Conservation (phyloP, 1,140 invertebrate genomes). For the Calosoma granatense region DNA sequence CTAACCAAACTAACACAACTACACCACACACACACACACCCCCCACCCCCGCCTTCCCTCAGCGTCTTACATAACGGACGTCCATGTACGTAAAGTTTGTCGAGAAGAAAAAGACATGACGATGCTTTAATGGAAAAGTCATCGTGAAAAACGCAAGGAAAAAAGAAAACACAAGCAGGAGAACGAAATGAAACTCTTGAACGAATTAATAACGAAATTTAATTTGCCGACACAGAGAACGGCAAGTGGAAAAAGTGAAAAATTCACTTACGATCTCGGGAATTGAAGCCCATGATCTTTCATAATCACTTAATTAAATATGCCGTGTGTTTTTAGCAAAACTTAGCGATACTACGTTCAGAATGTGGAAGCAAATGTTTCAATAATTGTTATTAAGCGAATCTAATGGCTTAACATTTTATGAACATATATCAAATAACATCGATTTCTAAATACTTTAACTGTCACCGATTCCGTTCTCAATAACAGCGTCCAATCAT, state of each 20-base stretch:
- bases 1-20: neutral
- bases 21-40: neutral
- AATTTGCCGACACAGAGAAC: neutral
- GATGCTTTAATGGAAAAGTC: neutral
- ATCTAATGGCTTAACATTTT: too few relatives aligned
- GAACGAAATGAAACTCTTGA: neutral
- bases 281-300: neutral
- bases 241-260: neutral
- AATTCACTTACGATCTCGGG: neutral
- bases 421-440: too few relatives aligned
- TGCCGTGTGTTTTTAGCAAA: neutral
- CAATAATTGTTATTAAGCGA: too few relatives aligned
- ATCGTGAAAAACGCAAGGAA: neutral
- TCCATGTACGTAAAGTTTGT: neutral
- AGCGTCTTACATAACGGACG: neutral
- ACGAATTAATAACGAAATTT: neutral
- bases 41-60: neutral
- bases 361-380: too few relatives aligned
- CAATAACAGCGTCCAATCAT: too few relatives aligned
- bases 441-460: too few relatives aligned
- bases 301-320: neutral
- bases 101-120: neutral
- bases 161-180: neutral
- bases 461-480: too few relatives aligned
- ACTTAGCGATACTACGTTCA: neutral